Percentiles rank a stretch among this genome's conserved stretches.
Conservation (phyloP, 2,113 vertebrate species). For the Laticauda laticaudata region DNA sequence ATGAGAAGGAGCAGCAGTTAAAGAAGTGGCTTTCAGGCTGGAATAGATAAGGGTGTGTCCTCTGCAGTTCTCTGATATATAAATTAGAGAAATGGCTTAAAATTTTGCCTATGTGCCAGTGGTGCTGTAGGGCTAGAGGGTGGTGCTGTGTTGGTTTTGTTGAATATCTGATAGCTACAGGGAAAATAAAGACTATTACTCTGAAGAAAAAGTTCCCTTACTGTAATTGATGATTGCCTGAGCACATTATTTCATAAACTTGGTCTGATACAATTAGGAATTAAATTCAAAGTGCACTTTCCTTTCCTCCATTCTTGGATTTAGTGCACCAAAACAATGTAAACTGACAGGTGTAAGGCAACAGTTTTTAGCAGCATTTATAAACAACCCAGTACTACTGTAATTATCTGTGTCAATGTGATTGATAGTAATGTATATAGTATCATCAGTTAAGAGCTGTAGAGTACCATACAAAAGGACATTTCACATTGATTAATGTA, state of each 20-base stretch:
- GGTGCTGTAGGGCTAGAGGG: background rate
- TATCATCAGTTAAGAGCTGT: background rate
- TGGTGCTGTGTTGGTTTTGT: conserved; percentile 10
- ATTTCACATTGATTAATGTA: background rate
- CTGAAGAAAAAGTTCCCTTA: background rate
- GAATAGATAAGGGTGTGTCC: background rate
- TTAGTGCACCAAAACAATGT: background rate
- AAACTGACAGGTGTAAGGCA: background rate
- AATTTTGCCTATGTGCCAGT: fast-evolving
- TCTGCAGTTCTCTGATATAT: background rate
- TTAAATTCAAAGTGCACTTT: fast-evolving
- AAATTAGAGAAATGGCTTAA: background rate
- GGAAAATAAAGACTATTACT: background rate
- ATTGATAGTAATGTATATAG: background rate
- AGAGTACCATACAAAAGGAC: background rate
- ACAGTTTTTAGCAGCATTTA: background rate
- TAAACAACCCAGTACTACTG: fast-evolving
- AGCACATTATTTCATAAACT: background rate
- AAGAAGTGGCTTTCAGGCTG: background rate
- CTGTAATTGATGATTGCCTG: fast-evolving
- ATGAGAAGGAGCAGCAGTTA: background rate
- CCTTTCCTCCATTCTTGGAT: background rate
- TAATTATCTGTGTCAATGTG: background rate
- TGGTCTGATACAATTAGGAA: background rate
- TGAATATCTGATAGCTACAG: conserved; percentile 22